A percentile compares a stretch with the other conserved stretches of the same genome.
phyloP scores from a whole-genome alignment of 2,113 vertebrate genomes.

The Odocoileus virginianus region DNA sequence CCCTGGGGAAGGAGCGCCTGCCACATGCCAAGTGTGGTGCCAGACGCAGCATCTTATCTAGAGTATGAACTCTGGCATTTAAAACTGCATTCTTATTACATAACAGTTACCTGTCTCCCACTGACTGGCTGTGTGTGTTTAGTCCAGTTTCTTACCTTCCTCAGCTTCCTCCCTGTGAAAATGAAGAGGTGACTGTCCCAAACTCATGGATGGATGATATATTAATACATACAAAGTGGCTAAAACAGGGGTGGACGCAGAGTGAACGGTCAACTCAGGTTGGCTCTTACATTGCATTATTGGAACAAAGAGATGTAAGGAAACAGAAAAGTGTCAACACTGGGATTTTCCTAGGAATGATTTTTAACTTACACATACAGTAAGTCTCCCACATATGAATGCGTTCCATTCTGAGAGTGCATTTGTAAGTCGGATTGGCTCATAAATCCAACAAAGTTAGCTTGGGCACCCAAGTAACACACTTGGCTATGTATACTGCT shows the following conservation, averaged over 20 bases:
- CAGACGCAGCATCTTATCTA: accelerated
- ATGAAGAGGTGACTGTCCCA: not conserved
- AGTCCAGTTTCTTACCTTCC: not conserved
- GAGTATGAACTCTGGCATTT: not conserved
- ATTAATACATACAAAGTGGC: not conserved
- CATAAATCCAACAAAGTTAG: not conserved
- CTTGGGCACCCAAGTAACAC: not conserved
- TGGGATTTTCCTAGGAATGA: not conserved
- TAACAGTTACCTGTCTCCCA: not conserved
- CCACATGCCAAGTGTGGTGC: accelerated
- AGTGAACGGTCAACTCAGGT: accelerated
- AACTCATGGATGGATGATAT: too few relatives aligned
- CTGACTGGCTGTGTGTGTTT: not conserved
- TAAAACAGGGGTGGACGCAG: not conserved
- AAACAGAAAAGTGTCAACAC: accelerated
- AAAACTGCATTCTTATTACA: not conserved
- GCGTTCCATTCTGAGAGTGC: not conserved
- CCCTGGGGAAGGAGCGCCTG: not conserved
- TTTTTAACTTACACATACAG: not conserved
- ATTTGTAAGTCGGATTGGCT: not conserved
- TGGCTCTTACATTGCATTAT: accelerated
- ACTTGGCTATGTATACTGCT: not conserved
- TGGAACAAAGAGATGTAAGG: accelerated
- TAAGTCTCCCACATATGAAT: accelerated
- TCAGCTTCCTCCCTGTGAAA: not conserved